These are phyloP conservation scores for Mormoops blainvillei DNA, from an alignment of 2,113 vertebrate species.

Conservation along the genomic window DNA sequence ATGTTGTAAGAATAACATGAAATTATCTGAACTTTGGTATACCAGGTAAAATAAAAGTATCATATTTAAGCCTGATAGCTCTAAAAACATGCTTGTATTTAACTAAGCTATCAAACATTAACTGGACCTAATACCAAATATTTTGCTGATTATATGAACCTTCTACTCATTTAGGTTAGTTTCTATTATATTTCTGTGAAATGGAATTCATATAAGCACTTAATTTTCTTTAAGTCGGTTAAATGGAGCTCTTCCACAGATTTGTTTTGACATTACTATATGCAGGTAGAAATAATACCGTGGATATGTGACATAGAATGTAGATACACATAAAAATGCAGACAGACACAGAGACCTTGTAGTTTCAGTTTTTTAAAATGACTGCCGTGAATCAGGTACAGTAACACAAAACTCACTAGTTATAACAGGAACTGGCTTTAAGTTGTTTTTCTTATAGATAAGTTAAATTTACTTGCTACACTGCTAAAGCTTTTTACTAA, in stretches of 20 bases:
- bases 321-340: neutral
- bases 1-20: neutral
- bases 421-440: neutral
- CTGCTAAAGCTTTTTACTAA: neutral
- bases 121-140: neutral
- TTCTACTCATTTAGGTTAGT: neutral
- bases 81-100: neutral
- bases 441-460: neutral
- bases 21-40: neutral
- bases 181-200: neutral
- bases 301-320: neutral
- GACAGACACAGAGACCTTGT: neutral
- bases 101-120: neutral
- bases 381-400: neutral
- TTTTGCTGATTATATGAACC: neutral
- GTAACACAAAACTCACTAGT: neutral
- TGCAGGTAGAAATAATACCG: neutral
- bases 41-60: neutral
- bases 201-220: neutral
- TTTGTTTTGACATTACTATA: neutral
- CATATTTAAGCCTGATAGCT: neutral
- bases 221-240: neutral
- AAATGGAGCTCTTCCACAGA: neutral
- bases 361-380: neutral
- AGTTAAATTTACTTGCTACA: neutral